phyloP scores from a whole-genome alignment of 2,113 vertebrate genomes.

The Callocephalon fimbriatum region DNA sequence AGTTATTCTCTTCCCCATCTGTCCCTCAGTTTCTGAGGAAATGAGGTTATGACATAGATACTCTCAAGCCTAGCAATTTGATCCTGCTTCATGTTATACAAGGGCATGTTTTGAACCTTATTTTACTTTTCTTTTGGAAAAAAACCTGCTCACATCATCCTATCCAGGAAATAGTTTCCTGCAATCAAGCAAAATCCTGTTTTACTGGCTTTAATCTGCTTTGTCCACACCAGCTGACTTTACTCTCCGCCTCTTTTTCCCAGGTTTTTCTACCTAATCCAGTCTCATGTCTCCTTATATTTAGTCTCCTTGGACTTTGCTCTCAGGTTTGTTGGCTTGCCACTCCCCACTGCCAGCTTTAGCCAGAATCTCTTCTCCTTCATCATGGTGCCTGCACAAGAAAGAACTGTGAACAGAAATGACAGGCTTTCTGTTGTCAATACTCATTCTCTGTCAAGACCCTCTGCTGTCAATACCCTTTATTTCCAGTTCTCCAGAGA shows the following conservation, averaged over 20 bases:
- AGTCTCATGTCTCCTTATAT: background rate
- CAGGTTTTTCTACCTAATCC: background rate
- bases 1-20: background rate
- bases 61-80: background rate
- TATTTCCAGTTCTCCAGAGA: background rate
- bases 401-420: background rate
- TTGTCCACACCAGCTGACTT: background rate
- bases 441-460: conserved; percentile 9
- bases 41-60: conserved; percentile 4
- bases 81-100: background rate
- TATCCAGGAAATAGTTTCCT: background rate
- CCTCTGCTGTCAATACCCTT: conserved; percentile 30
- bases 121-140: background rate
- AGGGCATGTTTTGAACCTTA: background rate
- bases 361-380: background rate
- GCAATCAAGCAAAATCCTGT: background rate
- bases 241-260: background rate
- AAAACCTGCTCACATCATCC: background rate
- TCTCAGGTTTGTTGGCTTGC: background rate
- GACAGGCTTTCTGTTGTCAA: background rate
- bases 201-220: background rate
- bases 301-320: background rate
- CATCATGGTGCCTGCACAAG: background rate
- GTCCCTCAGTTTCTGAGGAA: background rate
- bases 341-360: background rate